Base-by-base conservation (phyloP, 2,797 vertebrate species). In the Sternarchorhynchus goeldii region DNA sequence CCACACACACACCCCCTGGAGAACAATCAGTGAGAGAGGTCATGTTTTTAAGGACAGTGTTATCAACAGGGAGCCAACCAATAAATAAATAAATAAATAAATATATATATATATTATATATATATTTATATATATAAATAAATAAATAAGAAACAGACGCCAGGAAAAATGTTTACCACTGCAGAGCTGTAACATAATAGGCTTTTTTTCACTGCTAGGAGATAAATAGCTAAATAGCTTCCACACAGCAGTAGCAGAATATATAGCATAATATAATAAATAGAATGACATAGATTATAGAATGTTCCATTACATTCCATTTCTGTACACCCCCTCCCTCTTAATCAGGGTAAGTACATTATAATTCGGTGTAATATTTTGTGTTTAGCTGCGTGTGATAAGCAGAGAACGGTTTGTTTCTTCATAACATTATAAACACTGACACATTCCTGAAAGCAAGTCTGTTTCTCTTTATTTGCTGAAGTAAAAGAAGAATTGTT, bases 1-100 rank as follows among this genome's bases (percentile, higher is more conserved):
- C 84, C 76, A 88, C 77, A 77, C 77, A 77, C 76, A 73, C 80
- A 78, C 62, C 41, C 68, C 21, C 67, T 82, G 50, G 1, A 73
- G 77, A 83, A 84, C 72, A 78, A 71, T 62, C 58, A 68, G 56
- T 45, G 39, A 56, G 59, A 62, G 67, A 36, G 53, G 18, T 57
- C 32, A 64, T 76, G 68, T 72, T 32, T 83, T 36, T 82, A 73
- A 77, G 80, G 77, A 75, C 77, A 64, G 16, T 64, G 50, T 71
- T 36, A 75, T 65, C 39, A 57, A 25, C 18, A 64, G 10, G 25
- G 64, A 64, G 60, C 73, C 60, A 65, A 16, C 12, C n/a, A 53
- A 31, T 32, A 31, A 45, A 50, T 20, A 20, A 55, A 21, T 59
- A 5, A 18, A 25, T 25, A 25, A 1, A 25, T 25, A 31, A 32